These are phyloP conservation scores for Eutolmus rufibarbis DNA, from an alignment of 2,888 invertebrate species.

Conservation along the genomic window DNA sequence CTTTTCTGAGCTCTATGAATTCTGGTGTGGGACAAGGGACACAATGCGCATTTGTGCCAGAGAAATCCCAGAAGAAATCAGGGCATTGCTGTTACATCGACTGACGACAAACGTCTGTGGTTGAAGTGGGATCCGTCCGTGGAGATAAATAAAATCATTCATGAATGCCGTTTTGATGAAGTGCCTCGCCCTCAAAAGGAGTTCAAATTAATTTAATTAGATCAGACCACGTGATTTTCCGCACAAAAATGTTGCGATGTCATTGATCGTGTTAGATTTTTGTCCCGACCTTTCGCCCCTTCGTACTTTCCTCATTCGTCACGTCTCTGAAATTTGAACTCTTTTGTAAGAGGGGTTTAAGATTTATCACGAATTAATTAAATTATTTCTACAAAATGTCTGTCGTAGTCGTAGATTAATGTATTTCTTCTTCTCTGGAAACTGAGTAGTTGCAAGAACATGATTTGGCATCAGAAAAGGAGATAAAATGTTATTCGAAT, in stretches of 20 bases:
- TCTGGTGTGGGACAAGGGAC: not conserved
- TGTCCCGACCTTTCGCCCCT: not conserved
- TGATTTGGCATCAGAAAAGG: too few species aligned
- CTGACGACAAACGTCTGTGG: not conserved
- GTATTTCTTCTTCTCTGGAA: not conserved
- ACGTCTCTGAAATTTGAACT: not conserved
- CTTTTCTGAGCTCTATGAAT: not conserved
- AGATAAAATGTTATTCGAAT: too few species aligned
- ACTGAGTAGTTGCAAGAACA: not conserved
- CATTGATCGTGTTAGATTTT: not conserved
- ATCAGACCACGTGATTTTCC: slow-evolving; percentile 12
- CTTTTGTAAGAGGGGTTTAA: not conserved
- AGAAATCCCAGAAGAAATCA: not conserved
- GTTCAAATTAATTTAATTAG: slow-evolving; percentile 19
- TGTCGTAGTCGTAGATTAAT: not conserved
- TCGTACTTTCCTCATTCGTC: not conserved
- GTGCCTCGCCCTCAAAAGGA: not conserved
- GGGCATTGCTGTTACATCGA: not conserved
- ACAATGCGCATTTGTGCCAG: not conserved
- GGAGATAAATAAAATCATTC: slow-evolving; percentile 25
- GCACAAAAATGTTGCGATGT: not conserved
- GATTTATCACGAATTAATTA: not conserved
- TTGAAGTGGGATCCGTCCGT: not conserved
- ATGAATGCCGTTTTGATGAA: slow-evolving; percentile 23
- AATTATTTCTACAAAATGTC: not conserved